A percentile compares a stretch with the other conserved stretches of the same genome.
Conservation (phyloP, 37 sponge, comb jelly and placozoan genomes). For the Ianthella basta region DNA sequence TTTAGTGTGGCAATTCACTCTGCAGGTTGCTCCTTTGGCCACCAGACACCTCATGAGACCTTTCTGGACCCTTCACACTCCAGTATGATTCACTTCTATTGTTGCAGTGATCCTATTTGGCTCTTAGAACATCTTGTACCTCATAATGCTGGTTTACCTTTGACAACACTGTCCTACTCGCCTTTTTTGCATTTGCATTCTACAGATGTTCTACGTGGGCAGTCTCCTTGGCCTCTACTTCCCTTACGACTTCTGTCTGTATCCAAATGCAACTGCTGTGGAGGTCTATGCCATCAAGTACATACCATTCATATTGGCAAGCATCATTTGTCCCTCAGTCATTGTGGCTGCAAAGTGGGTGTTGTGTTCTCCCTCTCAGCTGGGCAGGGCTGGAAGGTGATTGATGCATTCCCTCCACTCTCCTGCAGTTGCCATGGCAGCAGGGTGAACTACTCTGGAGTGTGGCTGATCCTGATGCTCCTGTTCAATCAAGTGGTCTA, state of each 20-base stretch:
- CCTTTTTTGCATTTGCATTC: neutral
- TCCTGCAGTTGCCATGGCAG: neutral
- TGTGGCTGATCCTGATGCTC: constrained; percentile 59
- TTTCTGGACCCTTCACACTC: neutral
- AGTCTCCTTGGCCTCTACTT: constrained; percentile 75
- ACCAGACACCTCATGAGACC: neutral
- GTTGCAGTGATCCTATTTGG: no score
- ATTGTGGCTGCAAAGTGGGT: constrained; percentile 37
- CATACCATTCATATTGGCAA: constrained; percentile 50
- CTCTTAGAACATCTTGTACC: no score
- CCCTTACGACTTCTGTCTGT: constrained; percentile 85
- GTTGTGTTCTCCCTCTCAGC: neutral
- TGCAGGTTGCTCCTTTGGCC: neutral
- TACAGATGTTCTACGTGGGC: constrained; percentile 64
- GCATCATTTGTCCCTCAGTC: constrained; percentile 27
- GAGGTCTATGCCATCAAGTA: constrained; percentile 64
- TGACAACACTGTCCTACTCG: no score
- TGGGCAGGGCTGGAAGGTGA: neutral
- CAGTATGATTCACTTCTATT: neutral
- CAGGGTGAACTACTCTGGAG: constrained; percentile 18
- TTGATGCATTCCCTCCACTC: neutral
- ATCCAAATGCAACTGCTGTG: constrained; percentile 45
- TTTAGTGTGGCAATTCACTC: no score
- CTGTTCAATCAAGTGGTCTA: constrained; percentile 56
- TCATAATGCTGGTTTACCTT: no score